A percentile compares a stretch with the other conserved stretches of the same genome.
Evolutionary conservation across 92 coral and sea anemone species (phyloP).

Genomic region (Porites cylindrica): DNA sequence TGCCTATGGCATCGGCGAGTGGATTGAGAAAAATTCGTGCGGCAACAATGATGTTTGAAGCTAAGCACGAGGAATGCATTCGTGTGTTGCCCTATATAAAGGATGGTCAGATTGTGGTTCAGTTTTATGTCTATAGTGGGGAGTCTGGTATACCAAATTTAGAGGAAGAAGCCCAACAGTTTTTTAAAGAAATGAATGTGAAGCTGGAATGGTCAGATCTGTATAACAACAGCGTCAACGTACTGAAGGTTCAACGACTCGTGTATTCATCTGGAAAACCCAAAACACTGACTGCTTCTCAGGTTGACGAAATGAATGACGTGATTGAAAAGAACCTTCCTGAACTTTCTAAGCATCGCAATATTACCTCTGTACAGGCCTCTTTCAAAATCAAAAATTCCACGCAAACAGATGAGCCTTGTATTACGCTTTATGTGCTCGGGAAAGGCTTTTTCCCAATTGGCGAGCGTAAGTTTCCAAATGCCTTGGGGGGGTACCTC

Average conservation of each 20-base stretch:
- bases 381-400: slow-evolving; percentile 30
- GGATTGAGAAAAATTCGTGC: too few relatives aligned
- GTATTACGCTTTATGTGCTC: slow-evolving; percentile 49
- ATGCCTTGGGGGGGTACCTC: not conserved
- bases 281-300: not conserved
- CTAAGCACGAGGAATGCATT: too few relatives aligned
- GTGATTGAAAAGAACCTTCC: slow-evolving; percentile 11
- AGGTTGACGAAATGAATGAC: slow-evolving; percentile 15
- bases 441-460: slow-evolving; percentile 59
- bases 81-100: too few relatives aligned
- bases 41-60: too few relatives aligned
- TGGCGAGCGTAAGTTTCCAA: slow-evolving; percentile 28
- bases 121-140: slow-evolving; percentile 23
- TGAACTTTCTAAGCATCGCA: not conserved
- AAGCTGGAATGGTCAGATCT: slow-evolving; percentile 1
- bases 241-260: not conserved
- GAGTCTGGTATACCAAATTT: slow-evolving; percentile 26
- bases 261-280: not conserved
- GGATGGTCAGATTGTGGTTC: not conserved
- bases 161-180: slow-evolving; percentile 2
- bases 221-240: not conserved
- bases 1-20: too few relatives aligned
- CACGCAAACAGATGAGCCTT: slow-evolving; percentile 10
- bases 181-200: slow-evolving; percentile 5
- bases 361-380: slow-evolving; percentile 22